Evolutionary conservation across 2,888 invertebrate species (phyloP).

Genomic region (Idaea straminata): DNA sequence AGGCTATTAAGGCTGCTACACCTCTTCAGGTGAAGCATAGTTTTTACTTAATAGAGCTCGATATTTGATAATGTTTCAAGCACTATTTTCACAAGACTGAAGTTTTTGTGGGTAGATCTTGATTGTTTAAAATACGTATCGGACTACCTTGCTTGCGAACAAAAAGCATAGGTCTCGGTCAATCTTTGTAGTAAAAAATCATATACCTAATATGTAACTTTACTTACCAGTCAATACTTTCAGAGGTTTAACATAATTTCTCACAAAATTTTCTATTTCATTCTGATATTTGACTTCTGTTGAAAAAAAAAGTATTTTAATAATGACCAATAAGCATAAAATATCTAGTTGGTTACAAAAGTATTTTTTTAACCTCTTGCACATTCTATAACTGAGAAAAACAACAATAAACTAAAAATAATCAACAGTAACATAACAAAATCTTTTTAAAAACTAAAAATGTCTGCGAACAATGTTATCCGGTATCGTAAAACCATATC

Average conservation of each 20-base stretch:
- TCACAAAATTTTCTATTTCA: constrained; percentile 29
- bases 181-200: too few relatives aligned
- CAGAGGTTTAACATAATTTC: constrained; percentile 38
- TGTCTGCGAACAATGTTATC: neutral
- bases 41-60: too few relatives aligned
- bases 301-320: neutral
- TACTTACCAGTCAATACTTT: constrained; percentile 37
- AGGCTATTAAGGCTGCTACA: too few relatives aligned
- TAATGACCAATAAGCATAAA: too few relatives aligned
- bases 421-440: neutral
- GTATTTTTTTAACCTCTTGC: constrained; percentile 5
- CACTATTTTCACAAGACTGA: too few relatives aligned
- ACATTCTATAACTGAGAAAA: neutral
- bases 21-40: too few relatives aligned
- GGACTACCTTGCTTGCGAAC: too few relatives aligned
- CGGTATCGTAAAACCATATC: neutral
- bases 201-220: neutral
- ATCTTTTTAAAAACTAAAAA: neutral
- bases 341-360: too few relatives aligned
- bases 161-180: too few relatives aligned
- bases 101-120: too few relatives aligned
- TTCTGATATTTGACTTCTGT: constrained; percentile 10
- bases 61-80: too few relatives aligned
- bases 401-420: neutral
- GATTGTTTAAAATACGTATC: too few relatives aligned